Evolutionary conservation across 2,888 invertebrate species (phyloP), one percentile per base, ranked within the genome.

Genomic region (Drosophila pseudotakahashii): DNA sequence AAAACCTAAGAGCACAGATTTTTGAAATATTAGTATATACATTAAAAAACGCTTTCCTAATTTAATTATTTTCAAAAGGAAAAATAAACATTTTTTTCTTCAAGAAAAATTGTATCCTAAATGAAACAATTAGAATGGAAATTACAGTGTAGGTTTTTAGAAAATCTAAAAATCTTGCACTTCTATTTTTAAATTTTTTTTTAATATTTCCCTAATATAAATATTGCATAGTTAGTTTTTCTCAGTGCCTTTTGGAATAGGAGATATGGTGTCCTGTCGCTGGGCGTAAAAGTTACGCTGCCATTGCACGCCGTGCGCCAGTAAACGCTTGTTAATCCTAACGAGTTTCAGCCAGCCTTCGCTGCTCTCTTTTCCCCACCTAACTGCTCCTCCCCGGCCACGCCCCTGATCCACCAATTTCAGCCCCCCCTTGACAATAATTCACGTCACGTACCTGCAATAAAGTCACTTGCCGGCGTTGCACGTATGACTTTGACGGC

Each of bases 291-390:
- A 69, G 72, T 71, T 58, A 62, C 54, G 81, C 74, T 79, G 70
- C 77, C 76, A 77, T 82, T 79, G 83, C 82, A 81, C 77, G 76
- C 82, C 63, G 68, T 79, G 75, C 80, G 76, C 84, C 81, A 85
- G 88, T 88, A 85, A 85, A 88, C 79, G 88, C 88, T 86, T 88
- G 85, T 86, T 86, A 85, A 85, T 88, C 86, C 88, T 86, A 85
- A 85, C 88, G 85, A 85, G 88, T 88, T 88, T 86, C 77, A 74
- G 67, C 70, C 68, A 19, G n/a, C 41, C 54, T 11, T 7, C 30
- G n/a, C 34, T 42, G 16, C 7, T 26, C n/a, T 16, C 11, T 16
- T 11, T 6, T 10, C 26, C 13, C 11, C 14, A 26, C 26, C 39
- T 5, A 51, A 51, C 54, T 39, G 16, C 51, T 44, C 37, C 51